A percentile compares a stretch with the other conserved stretches of the same genome.
Evolutionary conservation across 2,888 invertebrate genomes (phyloP).

Genomic region (Clistopyga incitator): DNA sequence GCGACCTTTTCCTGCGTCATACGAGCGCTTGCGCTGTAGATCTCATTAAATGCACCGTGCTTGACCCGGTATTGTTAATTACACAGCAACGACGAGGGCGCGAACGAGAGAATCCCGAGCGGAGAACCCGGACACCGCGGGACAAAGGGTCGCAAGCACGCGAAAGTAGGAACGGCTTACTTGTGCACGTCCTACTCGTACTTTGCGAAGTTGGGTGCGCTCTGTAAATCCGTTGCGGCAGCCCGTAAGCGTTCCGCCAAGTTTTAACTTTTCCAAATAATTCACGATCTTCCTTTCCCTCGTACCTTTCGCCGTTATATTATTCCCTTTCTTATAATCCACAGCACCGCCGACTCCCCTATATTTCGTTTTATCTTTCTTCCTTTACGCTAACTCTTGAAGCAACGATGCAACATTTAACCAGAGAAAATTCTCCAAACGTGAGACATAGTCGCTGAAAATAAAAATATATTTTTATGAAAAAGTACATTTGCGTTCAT

Average conservation of each 20-base stretch:
- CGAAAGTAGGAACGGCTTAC: conserved; percentile 69
- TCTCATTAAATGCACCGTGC: conserved; percentile 71
- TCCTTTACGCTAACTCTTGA: background rate
- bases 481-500: too few species aligned
- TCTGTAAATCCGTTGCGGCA: conserved; percentile 29
- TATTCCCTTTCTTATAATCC: conserved; percentile 25
- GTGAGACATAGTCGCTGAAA: background rate
- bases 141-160: conserved; percentile 60
- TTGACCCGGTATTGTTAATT: conserved; percentile 73
- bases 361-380: conserved; percentile 10
- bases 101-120: conserved; percentile 51
- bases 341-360: background rate
- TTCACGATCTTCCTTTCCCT: conserved; percentile 45
- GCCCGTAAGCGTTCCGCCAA: conserved; percentile 61
- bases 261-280: conserved; percentile 62
- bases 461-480: too few species aligned
- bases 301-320: conserved; percentile 23
- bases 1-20: conserved; percentile 23
- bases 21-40: conserved; percentile 64
- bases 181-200: conserved; percentile 71
- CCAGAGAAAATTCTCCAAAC: background rate
- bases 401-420: conserved; percentile 46
- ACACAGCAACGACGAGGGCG: conserved; percentile 62
- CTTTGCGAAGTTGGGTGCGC: conserved; percentile 44
- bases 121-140: conserved; percentile 41